Evolutionary conservation across 2,797 vertebrate species (phyloP), one percentile per base, ranked within the genome.

Genomic region (Neosilurus mollespiculum): DNA sequence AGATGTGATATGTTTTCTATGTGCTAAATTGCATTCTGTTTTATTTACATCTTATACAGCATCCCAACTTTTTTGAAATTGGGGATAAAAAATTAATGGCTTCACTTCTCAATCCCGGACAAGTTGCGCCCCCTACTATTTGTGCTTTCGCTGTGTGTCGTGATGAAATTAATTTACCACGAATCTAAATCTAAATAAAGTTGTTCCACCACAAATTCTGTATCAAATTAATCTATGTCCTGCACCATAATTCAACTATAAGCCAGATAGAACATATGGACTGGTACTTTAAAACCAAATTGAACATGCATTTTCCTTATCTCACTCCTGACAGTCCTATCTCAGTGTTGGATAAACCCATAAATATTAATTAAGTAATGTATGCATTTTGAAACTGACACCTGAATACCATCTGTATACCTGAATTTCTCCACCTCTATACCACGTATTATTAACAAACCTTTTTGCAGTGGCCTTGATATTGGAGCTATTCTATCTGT

Each of bases 251-350:
- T 77, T 76, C 24, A 59, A 4, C 5, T 37, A 59, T 58, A 76
- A 22, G 18, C 10, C 20, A 58, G 4, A 34, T 58, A 16, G n/a
- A 53, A 37, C 69, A 84, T 73, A 66, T 26, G 59, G 75, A 49
- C 30, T 1, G 3, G 18, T 26, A 59, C 30, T 75, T 84, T 75
- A 16, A 75, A 75, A 43, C 51, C 72, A 75, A 73, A 80, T 51
- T 75, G 83, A 30, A 22, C 78, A 58, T 80, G 83, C 3, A 58
- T 78, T 76, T 83, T 83, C 56, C 73, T 78, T 78, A 83, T 61
- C 53, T 78, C 37, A 61, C 34, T 51, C 37, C 75, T 61, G 82
- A 66, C 78, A 80, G 30, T 37, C 18, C 51, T 18, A 10, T 16
- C 61, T 80, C n/a, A 10, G 43, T 67, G 61, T 30, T 58, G 16